Base-by-base conservation (phyloP, 2,888 invertebrate genomes). In the Ptilodon capucinus region DNA sequence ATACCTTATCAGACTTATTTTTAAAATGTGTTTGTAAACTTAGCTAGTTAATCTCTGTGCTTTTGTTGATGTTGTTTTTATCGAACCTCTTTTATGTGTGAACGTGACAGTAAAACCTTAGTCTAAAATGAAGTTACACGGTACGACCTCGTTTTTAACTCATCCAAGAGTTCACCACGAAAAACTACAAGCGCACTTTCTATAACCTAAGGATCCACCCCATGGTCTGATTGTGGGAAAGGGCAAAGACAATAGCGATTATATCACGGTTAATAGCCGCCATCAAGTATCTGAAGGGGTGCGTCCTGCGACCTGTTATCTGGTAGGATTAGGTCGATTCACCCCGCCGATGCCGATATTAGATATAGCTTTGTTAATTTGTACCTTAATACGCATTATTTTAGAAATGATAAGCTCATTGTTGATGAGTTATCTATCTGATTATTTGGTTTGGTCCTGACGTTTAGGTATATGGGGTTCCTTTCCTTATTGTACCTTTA, bases 211-310 rank as follows among this genome's bases (percentile, higher is more conserved):
- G 35, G 17, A 44, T 41, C 42, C 42, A 40, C 42, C 46, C 36
- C 36, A 23, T 17, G 43, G 63, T 68, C 40, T 78, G 81, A 82
- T 84, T 86, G 81, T 87, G 86, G 84, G 88, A 86, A 86, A 81
- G 79, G 75, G 74, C 84, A 86, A 88, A 90, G 86, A 90, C 89
- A 87, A 89, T 84, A 67, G 77, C 66, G 88, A 89, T 90, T 75
- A 75, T 81, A 85, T 87, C 88, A 76, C 71, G 71, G 84, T 86
- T 89, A 88, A 89, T 87, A 86, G 87, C 83, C 74, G 65, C 80
- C 81, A 80, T 84, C 81, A 76, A 75, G 66, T 65, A 56, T 50
- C 71, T 58, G 68, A 65, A 64, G 64, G 73, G 78, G 75, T 74
- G 76, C 50, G 59, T 58, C 64, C 65, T 60, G 60, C 67, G 68